Base-by-base conservation (phyloP, 1,140 invertebrate species). In the Hormaphis cornu region DNA sequence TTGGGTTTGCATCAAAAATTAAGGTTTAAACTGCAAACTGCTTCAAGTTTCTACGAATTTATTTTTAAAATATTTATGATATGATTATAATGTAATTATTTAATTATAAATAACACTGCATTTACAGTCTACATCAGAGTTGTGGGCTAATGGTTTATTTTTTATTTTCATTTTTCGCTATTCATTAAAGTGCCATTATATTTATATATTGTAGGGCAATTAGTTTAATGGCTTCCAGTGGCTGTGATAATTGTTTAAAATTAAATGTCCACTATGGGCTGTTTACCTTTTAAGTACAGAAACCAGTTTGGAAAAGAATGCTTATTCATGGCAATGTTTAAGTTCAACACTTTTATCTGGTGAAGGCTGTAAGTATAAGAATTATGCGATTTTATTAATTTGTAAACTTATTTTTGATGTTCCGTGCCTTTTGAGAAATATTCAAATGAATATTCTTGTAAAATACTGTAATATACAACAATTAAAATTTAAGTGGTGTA, bases 1-100 rank as follows among this genome's bases (percentile, higher is more conserved):
- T 26, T 40, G 33, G 54, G 20, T 40, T 58, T 16, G 40, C 20
- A 16, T 58, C 54, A 40, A 58, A 58, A 58, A 40, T 58, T 58
- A 58, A 58, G 37, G 53, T 56, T 35, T 56, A 56, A 58, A 12
- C 8, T n/a, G 14, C 12, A 24, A 24, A 40, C 20, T 24, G 18
- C 12, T 40, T 37, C 20, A 40, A 58, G 40, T 37, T 37, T 40
- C 22, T 40, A 58, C 54, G 33, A 58, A 58, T 58, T 58, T 40
- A 58, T 58, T 40, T 40, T 58, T 58, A 37, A 37, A 18, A 56
- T 33, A 33, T 33, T 8, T 56, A 56, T 22, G 30, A 56, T 53
- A 53, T 30, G 16, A 53, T 30, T 53, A 18, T 28, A 30, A 30
- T 53, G 4, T 53, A 53, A 30, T 24, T 18, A 30, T 53, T 1